These are phyloP conservation scores for Oryzias dopingdopingensis DNA, from an alignment of 2,797 vertebrate species.

Conservation along the genomic window DNA sequence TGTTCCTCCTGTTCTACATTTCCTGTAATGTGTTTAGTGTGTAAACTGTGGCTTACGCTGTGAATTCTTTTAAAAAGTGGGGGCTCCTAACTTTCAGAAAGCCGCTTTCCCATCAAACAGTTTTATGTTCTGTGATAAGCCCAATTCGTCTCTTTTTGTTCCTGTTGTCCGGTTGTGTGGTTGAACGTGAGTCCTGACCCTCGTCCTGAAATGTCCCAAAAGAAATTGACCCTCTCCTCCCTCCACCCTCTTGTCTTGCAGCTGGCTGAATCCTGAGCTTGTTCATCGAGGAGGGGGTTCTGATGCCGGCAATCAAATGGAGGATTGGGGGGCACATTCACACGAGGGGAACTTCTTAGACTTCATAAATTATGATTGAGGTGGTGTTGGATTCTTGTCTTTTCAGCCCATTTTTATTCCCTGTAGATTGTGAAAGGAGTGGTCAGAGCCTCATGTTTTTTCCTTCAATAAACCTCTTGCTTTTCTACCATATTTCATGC, in stretches of 20 bases:
- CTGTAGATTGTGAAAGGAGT: constrained; percentile 22
- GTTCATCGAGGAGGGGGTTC: constrained; percentile 44
- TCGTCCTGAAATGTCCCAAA: background rate
- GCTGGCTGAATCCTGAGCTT: constrained; percentile 74
- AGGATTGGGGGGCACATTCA: constrained; percentile 4
- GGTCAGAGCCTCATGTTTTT: constrained; percentile 15
- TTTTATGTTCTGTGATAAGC: too few species aligned
- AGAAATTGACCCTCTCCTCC: constrained; percentile 18
- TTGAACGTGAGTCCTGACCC: background rate
- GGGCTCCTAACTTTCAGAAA: too few species aligned
- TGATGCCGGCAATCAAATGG: constrained; percentile 33
- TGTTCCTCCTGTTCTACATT: constrained; percentile 15
- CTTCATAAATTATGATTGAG: constrained; percentile 17
- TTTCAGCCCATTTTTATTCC: constrained; percentile 26
- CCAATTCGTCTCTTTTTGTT: too few species aligned
- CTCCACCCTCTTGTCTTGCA: constrained; percentile 63
- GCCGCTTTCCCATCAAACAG: too few species aligned
- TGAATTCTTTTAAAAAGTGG: too few species aligned
- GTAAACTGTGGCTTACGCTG: too few species aligned
- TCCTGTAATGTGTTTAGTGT: background rate
- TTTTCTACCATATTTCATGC: constrained; percentile 56
- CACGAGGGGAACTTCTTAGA: constrained; percentile 2
- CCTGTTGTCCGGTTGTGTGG: too few species aligned
- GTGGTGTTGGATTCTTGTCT: constrained; percentile 10
- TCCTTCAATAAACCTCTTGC: constrained; percentile 66